phyloP scores from a whole-genome alignment of 2,888 invertebrate species.

The Ichneumoninae sp. region DNA sequence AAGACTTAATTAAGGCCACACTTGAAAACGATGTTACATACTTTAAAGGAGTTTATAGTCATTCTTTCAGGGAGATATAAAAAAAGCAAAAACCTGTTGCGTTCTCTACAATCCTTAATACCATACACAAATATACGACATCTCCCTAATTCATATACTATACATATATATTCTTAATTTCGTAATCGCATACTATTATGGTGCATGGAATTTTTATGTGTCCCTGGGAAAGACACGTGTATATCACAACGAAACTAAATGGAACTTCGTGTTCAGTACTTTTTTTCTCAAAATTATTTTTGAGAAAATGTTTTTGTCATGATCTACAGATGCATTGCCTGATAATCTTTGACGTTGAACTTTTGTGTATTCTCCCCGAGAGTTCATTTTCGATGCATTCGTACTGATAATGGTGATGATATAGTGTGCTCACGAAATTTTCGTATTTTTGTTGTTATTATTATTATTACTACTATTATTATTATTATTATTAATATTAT shows the following conservation, averaged over 20 bases:
- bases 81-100: neutral
- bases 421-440: too few species aligned
- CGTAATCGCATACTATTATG: neutral
- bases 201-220: neutral
- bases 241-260: neutral
- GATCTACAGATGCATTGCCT: neutral
- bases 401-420: neutral
- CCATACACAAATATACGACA: neutral
- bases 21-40: conserved; percentile 5
- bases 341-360: conserved; percentile 1
- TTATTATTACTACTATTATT: too few species aligned
- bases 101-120: neutral
- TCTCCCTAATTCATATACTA: neutral
- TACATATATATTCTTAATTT: neutral
- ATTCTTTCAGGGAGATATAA: neutral
- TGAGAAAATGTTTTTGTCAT: neutral
- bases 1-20: conserved; percentile 52
- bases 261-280: neutral
- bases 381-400: neutral
- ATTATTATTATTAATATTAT: too few species aligned
- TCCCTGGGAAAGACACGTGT: neutral
- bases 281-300: neutral
- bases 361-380: neutral
- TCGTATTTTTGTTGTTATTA: too few species aligned
- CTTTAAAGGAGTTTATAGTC: neutral